Evolutionary conservation across 1,140 invertebrate genomes (phyloP).

Genomic region (Bombus pascuorum): DNA sequence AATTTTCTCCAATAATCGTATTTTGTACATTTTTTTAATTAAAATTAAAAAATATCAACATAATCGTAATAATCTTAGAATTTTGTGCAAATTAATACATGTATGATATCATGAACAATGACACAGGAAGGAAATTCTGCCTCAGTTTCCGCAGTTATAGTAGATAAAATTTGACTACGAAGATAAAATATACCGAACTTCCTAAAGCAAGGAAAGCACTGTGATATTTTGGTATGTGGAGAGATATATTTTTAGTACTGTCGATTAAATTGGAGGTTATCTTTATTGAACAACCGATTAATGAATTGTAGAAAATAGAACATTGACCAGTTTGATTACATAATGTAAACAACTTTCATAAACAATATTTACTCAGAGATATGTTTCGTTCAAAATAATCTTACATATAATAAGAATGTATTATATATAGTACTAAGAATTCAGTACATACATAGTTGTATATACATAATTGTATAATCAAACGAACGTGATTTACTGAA

Average conservation of each 20-base stretch:
- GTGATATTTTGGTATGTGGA: background rate
- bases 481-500: background rate
- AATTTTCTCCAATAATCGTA: background rate
- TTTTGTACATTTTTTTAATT: background rate
- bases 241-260: background rate
- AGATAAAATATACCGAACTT: background rate
- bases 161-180: slow-evolving; percentile 15
- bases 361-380: background rate
- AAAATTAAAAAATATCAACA: background rate
- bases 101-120: background rate
- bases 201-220: background rate
- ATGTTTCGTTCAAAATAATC: background rate
- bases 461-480: background rate
- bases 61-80: background rate
- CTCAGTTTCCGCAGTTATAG: slow-evolving; percentile 19
- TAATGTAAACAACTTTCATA: background rate
- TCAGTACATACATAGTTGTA: background rate
- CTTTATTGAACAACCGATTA: background rate
- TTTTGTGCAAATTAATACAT: background rate
- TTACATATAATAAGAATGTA: background rate
- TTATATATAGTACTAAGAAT: background rate
- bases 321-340: background rate
- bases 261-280: background rate
- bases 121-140: slow-evolving; percentile 12
- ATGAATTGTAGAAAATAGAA: background rate